These are phyloP conservation scores for Hormiphora californensis DNA, from an alignment of 37 sponge, comb jelly and placozoan genomes.

Conservation along the genomic window DNA sequence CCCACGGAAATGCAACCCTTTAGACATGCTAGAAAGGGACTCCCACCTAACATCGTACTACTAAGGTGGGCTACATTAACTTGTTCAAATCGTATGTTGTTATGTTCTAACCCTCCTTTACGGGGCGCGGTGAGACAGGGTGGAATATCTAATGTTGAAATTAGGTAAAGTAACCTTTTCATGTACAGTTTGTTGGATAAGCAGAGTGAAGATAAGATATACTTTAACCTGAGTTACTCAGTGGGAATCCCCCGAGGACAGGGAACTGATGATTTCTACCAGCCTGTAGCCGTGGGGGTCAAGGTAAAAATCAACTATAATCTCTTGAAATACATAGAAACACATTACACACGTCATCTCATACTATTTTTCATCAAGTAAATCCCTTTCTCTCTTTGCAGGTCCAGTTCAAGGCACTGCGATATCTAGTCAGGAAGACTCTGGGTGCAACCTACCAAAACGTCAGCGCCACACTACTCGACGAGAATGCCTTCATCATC, in stretches of 20 bases:
- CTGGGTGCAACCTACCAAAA: neutral
- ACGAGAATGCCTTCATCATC: constrained; percentile 32
- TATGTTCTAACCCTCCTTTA: no score
- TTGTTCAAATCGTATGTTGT: neutral
- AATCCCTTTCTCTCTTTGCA: neutral
- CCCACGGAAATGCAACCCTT: constrained; percentile 23
- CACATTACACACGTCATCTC: neutral
- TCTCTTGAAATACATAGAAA: neutral
- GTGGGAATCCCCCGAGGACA: neutral
- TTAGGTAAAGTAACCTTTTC: no score
- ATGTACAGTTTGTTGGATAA: constrained; percentile 1
- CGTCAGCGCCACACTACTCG: neutral
- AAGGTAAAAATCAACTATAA: neutral
- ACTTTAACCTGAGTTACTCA: constrained; percentile 19
- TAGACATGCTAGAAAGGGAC: neutral
- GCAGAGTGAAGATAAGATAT: neutral
- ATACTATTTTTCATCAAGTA: neutral
- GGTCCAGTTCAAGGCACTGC: constrained; percentile 10
- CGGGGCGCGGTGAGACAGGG: no score
- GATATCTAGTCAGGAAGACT: neutral
- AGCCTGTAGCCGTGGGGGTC: neutral
- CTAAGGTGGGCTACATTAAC: neutral
- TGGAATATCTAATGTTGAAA: no score
- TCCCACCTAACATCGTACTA: constrained; percentile 12
- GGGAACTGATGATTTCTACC: no score